phyloP scores from a whole-genome alignment of 1,140 invertebrate species.

The Bombus terrestris region DNA sequence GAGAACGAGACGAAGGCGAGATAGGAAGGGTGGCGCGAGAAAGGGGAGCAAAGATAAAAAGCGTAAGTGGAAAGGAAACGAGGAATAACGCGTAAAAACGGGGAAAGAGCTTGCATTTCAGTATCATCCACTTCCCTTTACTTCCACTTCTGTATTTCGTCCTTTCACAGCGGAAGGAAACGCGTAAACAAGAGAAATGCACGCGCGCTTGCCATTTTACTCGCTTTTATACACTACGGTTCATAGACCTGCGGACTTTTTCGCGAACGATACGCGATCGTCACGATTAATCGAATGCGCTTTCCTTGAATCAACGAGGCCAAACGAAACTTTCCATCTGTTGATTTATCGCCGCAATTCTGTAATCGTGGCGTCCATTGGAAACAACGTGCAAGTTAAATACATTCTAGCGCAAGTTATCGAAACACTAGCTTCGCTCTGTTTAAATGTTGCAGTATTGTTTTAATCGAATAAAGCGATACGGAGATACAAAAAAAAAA shows the following conservation, averaged over 20 bases:
- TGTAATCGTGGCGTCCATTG: not conserved
- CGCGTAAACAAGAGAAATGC: constrained; percentile 59
- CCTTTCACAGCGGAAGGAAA: constrained; percentile 42
- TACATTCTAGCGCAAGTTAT: not conserved
- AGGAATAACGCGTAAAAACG: constrained; percentile 52
- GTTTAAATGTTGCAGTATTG: not conserved
- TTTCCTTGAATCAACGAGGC: not conserved
- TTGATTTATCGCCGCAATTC: not conserved
- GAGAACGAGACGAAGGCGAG: constrained; percentile 50
- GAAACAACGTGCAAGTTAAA: not conserved
- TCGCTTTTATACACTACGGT: not conserved
- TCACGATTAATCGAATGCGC: not conserved
- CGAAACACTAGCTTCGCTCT: not conserved
- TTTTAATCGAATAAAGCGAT: not conserved
- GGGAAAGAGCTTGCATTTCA: constrained; percentile 58
- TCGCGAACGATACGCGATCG: not conserved
- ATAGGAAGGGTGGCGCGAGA: constrained; percentile 6
- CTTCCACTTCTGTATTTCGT: constrained; percentile 40
- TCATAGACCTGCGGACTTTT: not conserved
- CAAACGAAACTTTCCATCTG: not conserved
- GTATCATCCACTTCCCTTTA: constrained; percentile 58
- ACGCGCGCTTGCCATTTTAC: constrained; percentile 45
- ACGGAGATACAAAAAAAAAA: not conserved
- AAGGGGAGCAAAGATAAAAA: constrained; percentile 32
- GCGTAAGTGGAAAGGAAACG: constrained; percentile 29